These are phyloP conservation scores for Elanoides forficatus DNA, from an alignment of 2,113 vertebrate genomes.

Conservation along the genomic window DNA sequence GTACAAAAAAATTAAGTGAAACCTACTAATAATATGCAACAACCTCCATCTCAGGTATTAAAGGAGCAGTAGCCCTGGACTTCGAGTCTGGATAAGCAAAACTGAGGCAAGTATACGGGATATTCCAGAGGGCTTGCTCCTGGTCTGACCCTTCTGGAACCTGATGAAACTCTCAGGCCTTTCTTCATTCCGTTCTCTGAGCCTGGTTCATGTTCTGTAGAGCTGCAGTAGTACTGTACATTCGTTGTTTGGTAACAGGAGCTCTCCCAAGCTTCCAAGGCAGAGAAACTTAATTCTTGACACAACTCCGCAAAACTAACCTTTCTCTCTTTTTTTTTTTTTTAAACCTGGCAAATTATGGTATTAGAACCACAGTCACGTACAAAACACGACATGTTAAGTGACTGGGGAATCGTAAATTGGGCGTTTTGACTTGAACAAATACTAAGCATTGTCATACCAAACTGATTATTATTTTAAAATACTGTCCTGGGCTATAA, in stretches of 20 bases:
- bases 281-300: not conserved
- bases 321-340: not conserved
- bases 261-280: not conserved
- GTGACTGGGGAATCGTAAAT: not conserved
- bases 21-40: not conserved
- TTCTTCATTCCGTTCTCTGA: not conserved
- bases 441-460: constrained; percentile 31
- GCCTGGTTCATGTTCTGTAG: not conserved
- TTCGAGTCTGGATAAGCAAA: not conserved
- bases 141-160: not conserved
- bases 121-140: not conserved
- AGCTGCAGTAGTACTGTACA: not conserved
- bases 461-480: constrained; percentile 15
- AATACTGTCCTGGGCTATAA: constrained; percentile 35
- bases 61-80: not conserved
- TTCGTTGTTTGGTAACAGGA: not conserved
- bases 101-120: not conserved
- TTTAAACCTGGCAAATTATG: not conserved
- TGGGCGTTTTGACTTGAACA: constrained; percentile 2
- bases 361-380: not conserved
- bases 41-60: not conserved
- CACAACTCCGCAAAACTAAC: not conserved
- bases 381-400: not conserved
- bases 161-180: not conserved
- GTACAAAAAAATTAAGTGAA: not conserved